These are phyloP conservation scores for Heliocidaris tuberculata DNA, from an alignment of 35 echinoderm and acorn worm species.

Conservation along the genomic window DNA sequence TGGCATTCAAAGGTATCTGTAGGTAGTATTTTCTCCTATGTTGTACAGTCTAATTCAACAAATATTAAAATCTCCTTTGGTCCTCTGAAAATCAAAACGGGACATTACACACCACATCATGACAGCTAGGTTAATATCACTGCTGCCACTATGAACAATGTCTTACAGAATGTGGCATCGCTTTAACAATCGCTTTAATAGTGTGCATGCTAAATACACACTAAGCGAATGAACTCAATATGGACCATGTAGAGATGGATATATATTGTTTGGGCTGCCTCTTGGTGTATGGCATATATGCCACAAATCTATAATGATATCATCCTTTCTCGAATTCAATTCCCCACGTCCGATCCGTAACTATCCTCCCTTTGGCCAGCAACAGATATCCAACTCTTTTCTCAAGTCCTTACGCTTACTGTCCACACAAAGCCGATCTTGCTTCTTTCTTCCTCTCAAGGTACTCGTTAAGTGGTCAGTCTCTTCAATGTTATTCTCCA, in stretches of 20 bases:
- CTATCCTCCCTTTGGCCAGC: background rate
- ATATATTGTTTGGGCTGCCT: background rate
- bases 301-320: background rate
- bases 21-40: background rate
- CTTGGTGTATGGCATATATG: background rate
- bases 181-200: background rate
- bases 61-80: no score
- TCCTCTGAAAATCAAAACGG: no score
- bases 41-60: no score
- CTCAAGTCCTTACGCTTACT: background rate
- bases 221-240: background rate
- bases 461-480: background rate
- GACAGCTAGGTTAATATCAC: background rate
- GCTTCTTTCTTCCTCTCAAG: background rate
- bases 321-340: constrained; percentile 11
- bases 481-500: background rate
- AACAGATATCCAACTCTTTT: background rate
- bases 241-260: background rate
- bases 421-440: background rate
- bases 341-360: background rate
- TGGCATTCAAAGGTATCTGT: background rate
- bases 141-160: background rate
- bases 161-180: background rate
- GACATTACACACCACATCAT: background rate
- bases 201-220: background rate